Evolutionary conservation across 2,888 invertebrate species (phyloP), one percentile per base, ranked within the genome.

Genomic region (Tribolium freemani): DNA sequence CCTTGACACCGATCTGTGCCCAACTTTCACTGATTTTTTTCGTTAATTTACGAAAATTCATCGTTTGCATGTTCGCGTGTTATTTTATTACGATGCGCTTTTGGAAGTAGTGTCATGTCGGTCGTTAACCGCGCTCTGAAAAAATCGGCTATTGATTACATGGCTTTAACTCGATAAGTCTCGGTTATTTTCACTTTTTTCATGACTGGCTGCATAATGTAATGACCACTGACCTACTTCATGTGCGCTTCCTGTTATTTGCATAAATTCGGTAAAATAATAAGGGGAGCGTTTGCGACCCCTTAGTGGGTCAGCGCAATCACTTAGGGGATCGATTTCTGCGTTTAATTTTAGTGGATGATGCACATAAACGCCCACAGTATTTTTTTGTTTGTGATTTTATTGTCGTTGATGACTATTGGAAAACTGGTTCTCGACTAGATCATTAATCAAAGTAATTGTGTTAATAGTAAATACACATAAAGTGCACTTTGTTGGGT

Each of bases 1-100:
- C 64, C 64, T 64, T 64, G 64, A 64, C 64, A 64, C 64, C 53
- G 54, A 21, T 64, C 16, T 31, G 48, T 46, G 21, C 13, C 10
- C 53, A 21, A 45, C 64, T 64, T 64, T 64, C 64, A 64, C 64
- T 64, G 53, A 50, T 44, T 38, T 38, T 38, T 38, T 38, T n/a
- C 9, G n/a, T 38, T 48, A n/a, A 31, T 26, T 51, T 54, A 11
- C 63, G 51, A 50, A 51, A 63, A 63, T 51, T 16, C 31, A 45
- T 10, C 8, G 44, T 26, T 54, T 6, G 45, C 64, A 38, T 64
- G 53, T 31, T 44, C 16, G 64, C 50, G 21, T 48, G 48, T 2
- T 16, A 16, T 2, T 16, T 16, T 16, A n/a, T 48, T 16, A 6
- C 30, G 50, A 63, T 51, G 51, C 38, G 46, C 48, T 46, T 45